Evolutionary conservation across 1,140 invertebrate species (phyloP), one percentile per base, ranked within the genome.

Genomic region (Calycopis cecrops): DNA sequence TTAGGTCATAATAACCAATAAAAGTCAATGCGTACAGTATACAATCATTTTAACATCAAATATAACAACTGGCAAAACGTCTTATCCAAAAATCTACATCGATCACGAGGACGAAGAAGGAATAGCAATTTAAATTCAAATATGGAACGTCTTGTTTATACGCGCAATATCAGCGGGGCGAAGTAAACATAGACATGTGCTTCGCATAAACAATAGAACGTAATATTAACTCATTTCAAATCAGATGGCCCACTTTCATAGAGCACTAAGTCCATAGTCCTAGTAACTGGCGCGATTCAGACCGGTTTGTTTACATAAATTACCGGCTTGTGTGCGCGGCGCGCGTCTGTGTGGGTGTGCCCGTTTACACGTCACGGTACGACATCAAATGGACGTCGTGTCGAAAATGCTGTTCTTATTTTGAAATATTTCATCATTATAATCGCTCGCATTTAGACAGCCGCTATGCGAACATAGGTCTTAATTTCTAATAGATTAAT

Each of bases 291-390:
- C 60, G 63, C 65, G 21, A 28, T 28, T 67, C 64, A 65, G 57
- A 79, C 79, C 73, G 76, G 80, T 83, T 82, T 86, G 83, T 84
- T 85, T 85, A 85, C 80, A 81, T 79, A 81, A 75, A 76, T 73
- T 65, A 73, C 60, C 44, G 44, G 52, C 21, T 63, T 73, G 35
- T 77, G 79, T 78, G 79, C 67, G 60, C 51, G 59, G 14, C 44
- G 63, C 48, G 59, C 48, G 49, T 59, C 65, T 74, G 82, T 85
- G 79, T 83, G 79, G 67, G 72, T 78, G n/a, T 28, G n/a, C 1
- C 8, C 38, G 38, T 40, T 40, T 40, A 40, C 2, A 40, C n/a
- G 4, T n/a, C 73, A 79, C 54, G 65, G 75, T 67, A 62, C 60
- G 69, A 80, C 79, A 79, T 85, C 79, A 85, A 73, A 71, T 76